These are phyloP conservation scores for Corythoichthys intestinalis DNA, from an alignment of 2,113 vertebrate species.

Conservation along the genomic window DNA sequence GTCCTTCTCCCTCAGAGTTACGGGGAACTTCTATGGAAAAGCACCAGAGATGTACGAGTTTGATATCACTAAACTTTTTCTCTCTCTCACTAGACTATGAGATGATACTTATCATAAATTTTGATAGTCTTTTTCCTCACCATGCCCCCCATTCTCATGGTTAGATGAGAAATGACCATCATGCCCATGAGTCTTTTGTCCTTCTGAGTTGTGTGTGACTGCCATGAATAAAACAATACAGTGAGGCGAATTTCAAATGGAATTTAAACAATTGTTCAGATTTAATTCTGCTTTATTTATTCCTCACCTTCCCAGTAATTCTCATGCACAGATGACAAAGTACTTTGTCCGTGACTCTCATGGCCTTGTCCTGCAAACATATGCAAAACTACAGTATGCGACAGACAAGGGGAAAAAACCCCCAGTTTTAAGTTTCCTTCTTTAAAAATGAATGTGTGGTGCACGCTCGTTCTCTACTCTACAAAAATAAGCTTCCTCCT, in stretches of 20 bases:
- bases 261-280: background rate
- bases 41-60: no score
- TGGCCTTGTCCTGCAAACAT: no score
- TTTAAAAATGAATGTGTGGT: no score
- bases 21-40: background rate
- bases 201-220: conserved; percentile 21
- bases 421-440: no score
- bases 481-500: no score
- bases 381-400: no score
- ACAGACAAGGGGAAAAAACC: no score
- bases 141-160: background rate
- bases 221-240: background rate
- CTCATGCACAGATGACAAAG: background rate
- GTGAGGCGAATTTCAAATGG: background rate
- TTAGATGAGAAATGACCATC: background rate
- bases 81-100: no score
- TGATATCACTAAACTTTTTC: no score
- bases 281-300: background rate
- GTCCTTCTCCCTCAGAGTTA: background rate
- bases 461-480: no score
- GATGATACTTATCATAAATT: background rate
- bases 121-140: background rate
- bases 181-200: conserved; percentile 5
- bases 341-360: no score
- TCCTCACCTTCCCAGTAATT: background rate